Percentiles rank a stretch among this genome's conserved stretches.
These are phyloP conservation scores for Troilus luridus DNA, from an alignment of 2,888 invertebrate species.

Conservation along the genomic window DNA sequence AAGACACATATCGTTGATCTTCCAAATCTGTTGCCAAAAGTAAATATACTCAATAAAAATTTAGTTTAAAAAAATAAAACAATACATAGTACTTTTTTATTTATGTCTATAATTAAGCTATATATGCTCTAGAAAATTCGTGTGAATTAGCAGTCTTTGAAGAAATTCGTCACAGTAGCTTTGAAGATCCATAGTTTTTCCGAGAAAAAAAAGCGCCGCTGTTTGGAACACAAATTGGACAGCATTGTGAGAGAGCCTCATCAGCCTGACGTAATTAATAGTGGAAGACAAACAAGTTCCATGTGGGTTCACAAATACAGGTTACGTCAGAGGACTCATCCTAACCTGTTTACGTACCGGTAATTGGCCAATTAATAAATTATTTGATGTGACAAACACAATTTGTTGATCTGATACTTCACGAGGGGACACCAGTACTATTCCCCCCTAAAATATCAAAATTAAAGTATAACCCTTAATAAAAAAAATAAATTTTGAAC, in stretches of 20 bases:
- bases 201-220: neutral
- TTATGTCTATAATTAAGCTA: neutral
- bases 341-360: neutral
- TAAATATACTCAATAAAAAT: too few species aligned
- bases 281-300: neutral
- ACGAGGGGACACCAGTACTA: too few species aligned
- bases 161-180: neutral
- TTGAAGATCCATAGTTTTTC: neutral
- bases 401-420: neutral
- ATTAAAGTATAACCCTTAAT: too few species aligned
- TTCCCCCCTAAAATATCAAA: too few species aligned
- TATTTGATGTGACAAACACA: neutral
- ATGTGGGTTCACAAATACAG: neutral
- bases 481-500: too few species aligned
- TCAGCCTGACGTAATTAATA: slow-evolving; percentile 3
- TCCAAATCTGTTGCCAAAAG: too few species aligned
- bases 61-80: too few species aligned
- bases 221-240: neutral
- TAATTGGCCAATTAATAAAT: neutral
- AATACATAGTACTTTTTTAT: too few species aligned
- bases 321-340: neutral
- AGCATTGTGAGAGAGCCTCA: neutral
- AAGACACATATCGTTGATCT: too few species aligned
- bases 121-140: neutral
- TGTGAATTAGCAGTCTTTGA: neutral